Evolutionary conservation across 2,113 vertebrate genomes (phyloP).

Genomic region (Aphyosemion australe): DNA sequence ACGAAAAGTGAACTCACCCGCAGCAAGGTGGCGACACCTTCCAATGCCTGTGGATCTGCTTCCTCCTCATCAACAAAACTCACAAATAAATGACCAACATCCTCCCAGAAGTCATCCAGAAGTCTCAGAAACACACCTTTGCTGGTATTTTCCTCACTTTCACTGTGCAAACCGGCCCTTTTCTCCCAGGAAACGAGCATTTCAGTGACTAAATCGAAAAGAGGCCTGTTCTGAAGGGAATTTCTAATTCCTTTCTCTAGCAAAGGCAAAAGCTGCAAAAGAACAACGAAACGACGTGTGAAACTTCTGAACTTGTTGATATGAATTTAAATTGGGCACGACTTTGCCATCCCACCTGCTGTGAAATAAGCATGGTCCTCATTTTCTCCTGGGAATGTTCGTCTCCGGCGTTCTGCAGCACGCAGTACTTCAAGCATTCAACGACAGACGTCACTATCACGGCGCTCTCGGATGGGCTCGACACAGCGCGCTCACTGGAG

Average conservation of each 20-base stretch:
- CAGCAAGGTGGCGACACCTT: conserved; percentile 85
- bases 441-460: conserved; percentile 85
- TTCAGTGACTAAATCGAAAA: conserved; percentile 86
- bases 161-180: conserved; percentile 69
- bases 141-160: conserved; percentile 27
- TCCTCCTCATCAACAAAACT: conserved; percentile 78
- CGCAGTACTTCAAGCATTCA: conserved; percentile 88
- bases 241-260: conserved; percentile 81
- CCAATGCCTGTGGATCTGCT: conserved; percentile 78
- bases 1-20: conserved; percentile 67
- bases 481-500: conserved; percentile 82
- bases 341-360: conserved; percentile 82
- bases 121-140: conserved; percentile 79
- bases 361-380: conserved; percentile 85
- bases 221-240: conserved; percentile 83
- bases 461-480: conserved; percentile 86
- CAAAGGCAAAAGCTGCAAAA: conserved; percentile 86
- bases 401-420: conserved; percentile 79
- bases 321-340: not conserved
- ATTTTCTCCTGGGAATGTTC: conserved; percentile 76
- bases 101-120: conserved; percentile 87
- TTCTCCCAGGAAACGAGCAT: conserved; percentile 89
- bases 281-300: not conserved
- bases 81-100: conserved; percentile 81
- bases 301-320: not conserved